Evolutionary conservation across 2,888 invertebrate genomes (phyloP), one percentile per base, ranked within the genome.

Genomic region (Iselma pallidipennis): DNA sequence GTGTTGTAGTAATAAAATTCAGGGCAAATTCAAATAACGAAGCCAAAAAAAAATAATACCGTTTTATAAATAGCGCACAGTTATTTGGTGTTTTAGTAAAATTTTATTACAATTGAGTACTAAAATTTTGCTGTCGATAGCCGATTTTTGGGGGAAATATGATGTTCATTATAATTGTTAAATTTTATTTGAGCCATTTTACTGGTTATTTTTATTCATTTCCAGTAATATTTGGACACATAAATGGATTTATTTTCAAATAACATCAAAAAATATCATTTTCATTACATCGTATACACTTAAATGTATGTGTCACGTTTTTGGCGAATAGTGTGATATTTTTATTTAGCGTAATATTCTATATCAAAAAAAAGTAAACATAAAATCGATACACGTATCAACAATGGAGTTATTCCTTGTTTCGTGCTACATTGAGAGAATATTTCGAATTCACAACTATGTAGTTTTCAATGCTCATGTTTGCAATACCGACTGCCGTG

Each of bases 381-480:
- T 19, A 45, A 45, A 45, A 45, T 45, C 45, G 23, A 45, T 45
- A 42, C 19, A 5, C 21, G 4, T 23, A 23, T n/a, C 19, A 28
- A 28, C n/a, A n/a, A n/a, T n/a, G 37, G 6, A 37, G 37, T 16
- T 37, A 16, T n/a, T n/a, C n/a, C 37, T 37, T 37, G 37, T 16
- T 16, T 2, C 2, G 7, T 37, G 37, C 19, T 7, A 9, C 16
- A 37, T n/a, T n/a, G n/a, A n/a, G n/a, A n/a, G n/a, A n/a, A n/a
- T 37, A 53, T 54, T 61, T 54, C 33, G 25, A 54, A 55, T 61
- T 57, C 54, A 57, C 57, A 51, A 33, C 29, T 59, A 58, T 51
- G 58, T 37, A 49, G 37, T 59, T 63, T 59, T 52, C 55, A 59
- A 56, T 63, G 63, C 54, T 63, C 63, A 59, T 52, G 59, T 63